phyloP scores from a whole-genome alignment of 2,888 invertebrate species.

The Parnassius mnemosyne region DNA sequence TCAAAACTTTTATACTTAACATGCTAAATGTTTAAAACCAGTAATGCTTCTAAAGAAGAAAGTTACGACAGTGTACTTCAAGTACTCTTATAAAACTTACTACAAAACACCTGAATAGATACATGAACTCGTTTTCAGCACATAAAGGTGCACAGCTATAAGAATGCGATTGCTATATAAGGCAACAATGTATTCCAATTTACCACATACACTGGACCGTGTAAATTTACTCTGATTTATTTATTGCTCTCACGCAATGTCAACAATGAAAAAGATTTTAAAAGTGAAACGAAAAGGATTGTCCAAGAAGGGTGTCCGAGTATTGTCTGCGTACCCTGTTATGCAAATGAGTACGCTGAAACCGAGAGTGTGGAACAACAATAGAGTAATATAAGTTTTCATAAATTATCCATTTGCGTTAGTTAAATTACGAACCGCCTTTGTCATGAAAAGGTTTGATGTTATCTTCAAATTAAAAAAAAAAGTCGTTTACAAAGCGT shows the following conservation, averaged over 20 bases:
- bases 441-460: conserved; percentile 48
- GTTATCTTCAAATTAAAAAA: conserved; percentile 30
- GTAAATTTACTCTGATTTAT: conserved; percentile 76
- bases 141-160: conserved; percentile 31
- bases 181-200: conserved; percentile 58
- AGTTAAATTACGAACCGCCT: conserved; percentile 61
- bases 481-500: conserved; percentile 50
- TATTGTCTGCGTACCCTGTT: conserved; percentile 66
- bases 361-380: conserved; percentile 70
- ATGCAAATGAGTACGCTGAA: conserved; percentile 78
- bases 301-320: conserved; percentile 56
- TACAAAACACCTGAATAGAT: not conserved
- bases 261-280: conserved; percentile 72
- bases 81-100: not conserved
- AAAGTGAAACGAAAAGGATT: conserved; percentile 76
- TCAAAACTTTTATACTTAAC: too few species aligned
- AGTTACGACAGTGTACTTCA: not conserved
- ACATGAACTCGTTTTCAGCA: conserved; percentile 31
- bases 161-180: conserved; percentile 8
- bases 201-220: conserved; percentile 58
- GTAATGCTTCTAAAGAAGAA: not conserved
- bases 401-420: conserved; percentile 77
- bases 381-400: conserved; percentile 58
- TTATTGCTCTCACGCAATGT: conserved; percentile 72
- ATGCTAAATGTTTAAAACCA: not conserved